Evolutionary conservation across 2,797 vertebrate species (phyloP).

Genomic region (Thunnus albacares): DNA sequence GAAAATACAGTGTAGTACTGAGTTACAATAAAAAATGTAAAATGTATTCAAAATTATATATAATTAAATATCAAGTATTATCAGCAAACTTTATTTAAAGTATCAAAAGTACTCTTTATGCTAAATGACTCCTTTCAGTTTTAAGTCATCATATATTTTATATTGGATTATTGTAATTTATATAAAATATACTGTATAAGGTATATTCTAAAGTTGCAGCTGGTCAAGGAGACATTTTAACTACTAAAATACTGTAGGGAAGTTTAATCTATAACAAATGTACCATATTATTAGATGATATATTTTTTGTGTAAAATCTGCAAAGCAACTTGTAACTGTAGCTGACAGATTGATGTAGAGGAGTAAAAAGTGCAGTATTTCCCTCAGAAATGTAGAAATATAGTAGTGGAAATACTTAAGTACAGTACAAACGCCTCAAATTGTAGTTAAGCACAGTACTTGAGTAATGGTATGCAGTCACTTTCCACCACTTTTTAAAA

Average conservation of each 20-base stretch:
- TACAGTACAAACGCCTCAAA: no score
- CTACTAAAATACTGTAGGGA: background rate
- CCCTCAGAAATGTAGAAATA: no score
- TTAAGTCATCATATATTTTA: background rate
- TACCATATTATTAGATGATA: background rate
- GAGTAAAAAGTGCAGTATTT: background rate
- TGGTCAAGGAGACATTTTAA: background rate
- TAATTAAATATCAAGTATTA: background rate
- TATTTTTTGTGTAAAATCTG: background rate
- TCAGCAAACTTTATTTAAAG: background rate
- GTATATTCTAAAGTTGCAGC: background rate
- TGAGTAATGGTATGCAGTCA: no score
- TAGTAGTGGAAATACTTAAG: no score
- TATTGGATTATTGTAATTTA: background rate
- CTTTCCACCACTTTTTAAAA: no score
- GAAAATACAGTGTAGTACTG: no score
- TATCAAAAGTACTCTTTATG: background rate
- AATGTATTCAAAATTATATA: background rate
- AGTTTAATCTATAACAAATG: background rate
- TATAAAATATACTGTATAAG: background rate
- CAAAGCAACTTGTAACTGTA: background rate
- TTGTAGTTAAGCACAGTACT: no score
- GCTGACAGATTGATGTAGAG: background rate
- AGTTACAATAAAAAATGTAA: background rate
- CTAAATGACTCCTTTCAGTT: background rate